These are phyloP conservation scores for Neomonachus schauinslandi DNA, from an alignment of 2,113 vertebrate genomes.

Conservation along the genomic window DNA sequence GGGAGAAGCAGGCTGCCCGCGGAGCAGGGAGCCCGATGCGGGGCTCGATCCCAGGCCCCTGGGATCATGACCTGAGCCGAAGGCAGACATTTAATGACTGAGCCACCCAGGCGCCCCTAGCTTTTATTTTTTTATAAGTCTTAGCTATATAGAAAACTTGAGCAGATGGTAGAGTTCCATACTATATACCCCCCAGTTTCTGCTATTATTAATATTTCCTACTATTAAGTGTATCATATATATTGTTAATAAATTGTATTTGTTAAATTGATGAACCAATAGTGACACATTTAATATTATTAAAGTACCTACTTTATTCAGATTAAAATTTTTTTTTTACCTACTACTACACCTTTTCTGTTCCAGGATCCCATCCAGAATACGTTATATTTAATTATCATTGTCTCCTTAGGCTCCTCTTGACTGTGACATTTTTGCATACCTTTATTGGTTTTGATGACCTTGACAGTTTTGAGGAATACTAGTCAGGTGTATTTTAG, in stretches of 20 bases:
- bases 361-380: not conserved
- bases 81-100: no score
- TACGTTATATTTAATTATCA: not conserved
- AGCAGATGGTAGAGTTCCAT: not conserved
- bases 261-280: not conserved
- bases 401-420: not conserved
- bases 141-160: not conserved
- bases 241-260: not conserved
- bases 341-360: not conserved
- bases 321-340: not conserved
- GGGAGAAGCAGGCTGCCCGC: no score
- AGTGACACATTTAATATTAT: not conserved
- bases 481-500: not conserved
- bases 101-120: not conserved
- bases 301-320: not conserved
- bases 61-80: no score
- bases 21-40: no score
- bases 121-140: not conserved
- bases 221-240: not conserved
- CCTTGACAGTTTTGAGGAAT: not conserved
- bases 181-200: not conserved
- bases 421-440: not conserved
- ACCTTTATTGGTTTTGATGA: not conserved
- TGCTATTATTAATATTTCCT: not conserved
- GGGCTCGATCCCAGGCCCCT: no score